Base-by-base conservation (phyloP, 1,140 invertebrate species). In the Eumeta japonica region DNA sequence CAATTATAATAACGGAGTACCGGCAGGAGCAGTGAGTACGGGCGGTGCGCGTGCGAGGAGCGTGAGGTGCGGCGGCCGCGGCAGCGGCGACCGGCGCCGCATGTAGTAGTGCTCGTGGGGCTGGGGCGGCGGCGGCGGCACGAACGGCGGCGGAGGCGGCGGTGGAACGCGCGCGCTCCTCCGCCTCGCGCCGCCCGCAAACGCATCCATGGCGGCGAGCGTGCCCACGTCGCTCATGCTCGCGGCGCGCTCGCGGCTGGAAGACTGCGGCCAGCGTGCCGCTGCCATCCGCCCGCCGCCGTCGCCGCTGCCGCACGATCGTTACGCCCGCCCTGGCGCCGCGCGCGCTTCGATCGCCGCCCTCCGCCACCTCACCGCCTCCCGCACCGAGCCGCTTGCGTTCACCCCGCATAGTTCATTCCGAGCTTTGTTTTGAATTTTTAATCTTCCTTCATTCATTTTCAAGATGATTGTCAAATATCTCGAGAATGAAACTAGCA, bases 241-340 rank as follows among this genome's bases (percentile, higher is more conserved):
- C 60, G 51, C 63, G 57, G 50, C 66, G 72, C 52, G 65, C 77
- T 54, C 73, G 77, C 59, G 64, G 62, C 62, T 72, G 58, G 61
- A 66, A 65, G 58, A 70, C 68, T 73, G 68, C 64, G 63, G 50
- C 62, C 28, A 41, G 82, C 77, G 44, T 81, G 76, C 17, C 84
- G 64, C 64, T 65, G 65, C 60, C 64, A 64, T 58, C 56, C 54
- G 58, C 43, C 54, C 79, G 76, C 17, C 81, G 67, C 28, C n/a
- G n/a, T 79, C 72, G 20, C 83, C 66, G 7, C 80, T 77, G 42
- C 82, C 77, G 44, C 81, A 76, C 17, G 85, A 66, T 66, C 66
- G 65, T 61, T 65, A 64, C 60, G 55, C 54, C 58, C 43, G 52
- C 46, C 46, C 41, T 58, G 58, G 43, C 40, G 45, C 58, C 42